These are phyloP conservation scores for Axinella damicornis DNA, from an alignment of 37 sponge, comb jelly and placozoan genomes.

Conservation along the genomic window DNA sequence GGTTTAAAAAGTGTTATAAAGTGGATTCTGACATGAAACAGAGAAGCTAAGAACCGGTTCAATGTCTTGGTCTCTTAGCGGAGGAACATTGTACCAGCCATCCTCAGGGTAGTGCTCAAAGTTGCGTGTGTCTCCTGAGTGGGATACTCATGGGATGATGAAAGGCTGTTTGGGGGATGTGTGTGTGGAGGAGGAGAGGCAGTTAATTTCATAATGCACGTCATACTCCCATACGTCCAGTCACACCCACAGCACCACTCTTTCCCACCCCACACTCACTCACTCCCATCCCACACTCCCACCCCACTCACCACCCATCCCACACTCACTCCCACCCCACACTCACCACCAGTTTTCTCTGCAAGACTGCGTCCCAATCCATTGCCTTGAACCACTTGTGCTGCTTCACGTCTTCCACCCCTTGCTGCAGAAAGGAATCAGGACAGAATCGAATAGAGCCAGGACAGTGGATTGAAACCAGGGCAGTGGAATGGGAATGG, in stretches of 20 bases:
- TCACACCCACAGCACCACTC: no score
- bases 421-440: constrained; percentile 57
- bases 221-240: no score
- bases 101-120: constrained; percentile 95
- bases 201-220: no score
- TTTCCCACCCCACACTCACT: no score
- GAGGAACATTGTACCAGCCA: constrained; percentile 84
- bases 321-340: not conserved
- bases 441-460: no score
- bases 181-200: no score
- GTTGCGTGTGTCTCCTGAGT: constrained; percentile 92
- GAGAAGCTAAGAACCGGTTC: constrained; percentile 65
- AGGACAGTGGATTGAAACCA: no score
- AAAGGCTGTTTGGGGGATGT: constrained; percentile 59
- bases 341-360: constrained; percentile 74
- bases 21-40: no score
- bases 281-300: no score
- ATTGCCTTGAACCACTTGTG: constrained; percentile 93
- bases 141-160: constrained; percentile 82
- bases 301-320: not conserved
- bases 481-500: no score
- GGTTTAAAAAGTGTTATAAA: no score
- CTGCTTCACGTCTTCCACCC: constrained; percentile 88
- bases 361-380: constrained; percentile 91
- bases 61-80: constrained; percentile 70